Evolutionary conservation across 2,797 vertebrate species (phyloP).

Genomic region (Karalla daura): DNA sequence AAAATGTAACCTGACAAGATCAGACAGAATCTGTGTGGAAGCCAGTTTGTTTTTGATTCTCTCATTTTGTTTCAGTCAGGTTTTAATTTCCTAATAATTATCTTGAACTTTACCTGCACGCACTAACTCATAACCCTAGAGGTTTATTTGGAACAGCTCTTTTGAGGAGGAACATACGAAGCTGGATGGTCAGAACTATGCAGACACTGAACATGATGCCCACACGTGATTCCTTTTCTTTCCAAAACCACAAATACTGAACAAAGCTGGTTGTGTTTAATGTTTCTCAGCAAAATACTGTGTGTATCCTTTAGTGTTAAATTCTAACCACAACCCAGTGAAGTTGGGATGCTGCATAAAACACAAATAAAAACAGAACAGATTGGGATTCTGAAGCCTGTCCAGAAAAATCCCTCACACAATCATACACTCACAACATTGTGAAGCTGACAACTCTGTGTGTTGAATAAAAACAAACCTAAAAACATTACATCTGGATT

Average conservation of each 20-base stretch:
- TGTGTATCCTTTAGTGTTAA: background rate
- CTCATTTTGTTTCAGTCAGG: conserved; percentile 4
- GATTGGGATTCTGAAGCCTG: too few species aligned
- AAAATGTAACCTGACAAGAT: conserved; percentile 65
- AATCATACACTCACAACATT: too few species aligned
- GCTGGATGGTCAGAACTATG: background rate
- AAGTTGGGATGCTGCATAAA: too few species aligned
- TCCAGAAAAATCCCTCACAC: too few species aligned
- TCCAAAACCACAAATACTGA: background rate
- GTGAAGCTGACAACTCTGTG: too few species aligned
- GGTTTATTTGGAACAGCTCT: too few species aligned
- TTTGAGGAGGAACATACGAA: background rate
- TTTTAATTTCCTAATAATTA: conserved; percentile 6
- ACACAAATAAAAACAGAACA: too few species aligned
- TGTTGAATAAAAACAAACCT: too few species aligned
- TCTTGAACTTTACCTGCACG: too few species aligned
- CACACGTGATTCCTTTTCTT: background rate
- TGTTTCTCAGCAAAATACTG: background rate
- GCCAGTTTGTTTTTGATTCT: conserved; percentile 8
- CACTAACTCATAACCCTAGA: too few species aligned
- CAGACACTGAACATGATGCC: background rate
- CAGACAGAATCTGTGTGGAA: conserved; percentile 31
- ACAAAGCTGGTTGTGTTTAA: background rate
- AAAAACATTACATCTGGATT: too few species aligned
- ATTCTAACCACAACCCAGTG: too few species aligned